phyloP scores from a whole-genome alignment of 2,797 vertebrate species.

The Amniataba percoides region DNA sequence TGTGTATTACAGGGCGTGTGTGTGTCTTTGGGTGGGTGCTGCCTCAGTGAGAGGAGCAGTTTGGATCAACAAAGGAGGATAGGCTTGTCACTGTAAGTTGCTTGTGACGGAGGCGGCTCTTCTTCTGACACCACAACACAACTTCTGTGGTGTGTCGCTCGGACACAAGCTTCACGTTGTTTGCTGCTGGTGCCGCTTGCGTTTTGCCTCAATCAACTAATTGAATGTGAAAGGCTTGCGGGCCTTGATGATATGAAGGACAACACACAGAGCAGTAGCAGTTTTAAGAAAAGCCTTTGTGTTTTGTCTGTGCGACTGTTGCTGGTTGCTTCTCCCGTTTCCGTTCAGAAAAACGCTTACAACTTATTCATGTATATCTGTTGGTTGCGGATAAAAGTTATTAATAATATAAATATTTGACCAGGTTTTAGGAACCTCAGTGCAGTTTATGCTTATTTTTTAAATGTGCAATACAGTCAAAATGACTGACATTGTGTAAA shows the following conservation, averaged over 20 bases:
- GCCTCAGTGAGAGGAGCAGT: conserved; percentile 60
- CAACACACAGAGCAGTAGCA: conserved; percentile 70
- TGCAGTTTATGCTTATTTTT: neutral
- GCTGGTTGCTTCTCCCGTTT: conserved; percentile 6
- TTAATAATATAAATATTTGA: conserved; percentile 12
- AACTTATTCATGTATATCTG: neutral
- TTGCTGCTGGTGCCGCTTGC: conserved; percentile 83
- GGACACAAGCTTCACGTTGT: conserved; percentile 80
- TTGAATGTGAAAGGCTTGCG: conserved; percentile 85
- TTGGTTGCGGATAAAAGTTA: neutral
- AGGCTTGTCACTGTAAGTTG: conserved; percentile 81
- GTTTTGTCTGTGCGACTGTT: conserved; percentile 54
- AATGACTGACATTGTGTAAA: neutral
- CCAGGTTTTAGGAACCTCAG: neutral
- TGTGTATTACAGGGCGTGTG: conserved; percentile 30
- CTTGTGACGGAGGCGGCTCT: conserved; percentile 73
- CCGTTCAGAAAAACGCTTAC: conserved; percentile 1
- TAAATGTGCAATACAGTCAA: neutral
- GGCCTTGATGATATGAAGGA: conserved; percentile 82
- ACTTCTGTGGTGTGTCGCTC: conserved; percentile 81
- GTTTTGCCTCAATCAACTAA: conserved; percentile 88
- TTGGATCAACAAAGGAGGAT: conserved; percentile 72
- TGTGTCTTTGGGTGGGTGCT: conserved; percentile 35
- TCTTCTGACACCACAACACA: conserved; percentile 80
- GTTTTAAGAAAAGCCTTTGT: conserved; percentile 76